Base-by-base conservation (phyloP, 2,888 invertebrate genomes). In the Philereme transversata region DNA sequence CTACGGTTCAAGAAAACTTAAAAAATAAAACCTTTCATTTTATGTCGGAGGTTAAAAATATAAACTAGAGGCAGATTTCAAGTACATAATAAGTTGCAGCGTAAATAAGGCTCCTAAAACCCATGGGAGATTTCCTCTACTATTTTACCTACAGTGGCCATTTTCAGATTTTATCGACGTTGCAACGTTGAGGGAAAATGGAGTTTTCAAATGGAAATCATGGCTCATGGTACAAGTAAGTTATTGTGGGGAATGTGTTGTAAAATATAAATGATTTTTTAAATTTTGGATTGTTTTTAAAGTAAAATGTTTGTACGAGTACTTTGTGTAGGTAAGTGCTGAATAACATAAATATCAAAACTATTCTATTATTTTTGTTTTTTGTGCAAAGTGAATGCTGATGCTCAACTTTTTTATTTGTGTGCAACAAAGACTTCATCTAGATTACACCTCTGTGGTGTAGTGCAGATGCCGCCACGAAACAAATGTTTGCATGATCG, bases 121-220 rank as follows among this genome's bases (percentile, higher is more conserved):
- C 49, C 61, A 22, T 35, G 60, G 46, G 60, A 56, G 36, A 5
- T 35, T 47, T 48, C 40, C 40, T 10, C 40, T 38, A 45, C 9
- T 22, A 62, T 62, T 57, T 62, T 40, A 40, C 49, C 41, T 40
- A 5, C 51, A 44, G 50, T 40, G 35, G 53, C 48, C 50, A 51
- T 60, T 55, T 60, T 43, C 53, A 50, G 53, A 56, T 52, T 60
- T 50, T 41, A 10, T 33, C 36, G 11, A 44, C 60, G 48, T 6
- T 11, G 47, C 11, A 40, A 41, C 10, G 9, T 6, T 34, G 40
- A 52, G 11, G 11, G 40, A 40, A 40, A 38, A 40, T 8, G 40
- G 40, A 40, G 3, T 40, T 40, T 40, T 40, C 8, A 51, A 51
- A 47, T 51, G 45, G 8, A 51, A 57, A 33, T 43, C 45, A 51